Base-by-base conservation (phyloP, 1,140 invertebrate species). In the Lethocerus indicus region DNA sequence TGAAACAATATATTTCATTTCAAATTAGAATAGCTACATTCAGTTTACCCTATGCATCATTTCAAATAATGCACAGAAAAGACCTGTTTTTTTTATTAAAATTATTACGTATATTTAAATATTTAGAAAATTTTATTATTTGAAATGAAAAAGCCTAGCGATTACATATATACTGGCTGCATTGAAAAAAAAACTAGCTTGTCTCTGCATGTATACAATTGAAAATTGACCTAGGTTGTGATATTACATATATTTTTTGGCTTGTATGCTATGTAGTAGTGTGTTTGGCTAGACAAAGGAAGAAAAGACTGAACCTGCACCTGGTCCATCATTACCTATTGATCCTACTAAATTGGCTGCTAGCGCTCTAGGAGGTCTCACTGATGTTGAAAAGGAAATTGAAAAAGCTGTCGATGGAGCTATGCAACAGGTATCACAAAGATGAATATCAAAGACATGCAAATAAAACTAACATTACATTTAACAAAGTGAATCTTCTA, bases 341-440 rank as follows among this genome's bases (percentile, higher is more conserved):
- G 49, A 51, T 36, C 49, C 49, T 32, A 2, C 49, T 24, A 45
- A 42, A 32, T 26, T 51, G 16, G 14, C 51, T 14, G 48, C 36
- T 13, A 36, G 49, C 43, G 51, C 46, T 13, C 27, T 51, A 20
- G 48, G 52, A 29, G 46, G 47, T 21, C 41, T 52, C 14, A 44
- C 32, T 20, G 45, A 47, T n/a, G 39, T 58, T 20, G 54, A 57
- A 2, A 26, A 50, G 12, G 55, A 60, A 55, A 53, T 55, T 6
- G 50, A 57, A 44, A 56, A 54, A 35, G 54, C 50, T 29, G 51
- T 58, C 35, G 51, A 53, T 47, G 50, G 44, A 27, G 53, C 50
- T 12, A 25, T 58, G 9, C 28, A 58, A 37, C 40, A 58, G 56
- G 56, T 58, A 56, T 37, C 24, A 14, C 14, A 16, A 47, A 50